Conservation (phyloP, 2,113 vertebrate species). For the Leptobrachium leishanense region DNA sequence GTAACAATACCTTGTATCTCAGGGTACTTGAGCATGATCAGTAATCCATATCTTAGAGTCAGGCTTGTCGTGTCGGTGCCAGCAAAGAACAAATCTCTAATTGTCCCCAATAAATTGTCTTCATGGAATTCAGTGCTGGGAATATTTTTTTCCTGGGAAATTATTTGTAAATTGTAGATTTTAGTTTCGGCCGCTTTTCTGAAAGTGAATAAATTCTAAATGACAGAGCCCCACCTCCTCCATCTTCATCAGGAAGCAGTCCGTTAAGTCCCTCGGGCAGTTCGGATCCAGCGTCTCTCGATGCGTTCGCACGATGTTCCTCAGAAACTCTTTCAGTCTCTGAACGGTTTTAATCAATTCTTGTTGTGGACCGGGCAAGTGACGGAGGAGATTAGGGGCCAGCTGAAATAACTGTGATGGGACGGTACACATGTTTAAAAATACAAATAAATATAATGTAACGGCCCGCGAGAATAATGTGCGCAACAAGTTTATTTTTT, state of each 20-base stretch:
- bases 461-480: too few species aligned
- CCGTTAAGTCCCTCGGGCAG: slow-evolving; percentile 15
- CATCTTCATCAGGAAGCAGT: background rate
- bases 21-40: slow-evolving; percentile 24
- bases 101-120: slow-evolving; percentile 21
- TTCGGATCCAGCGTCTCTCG: background rate
- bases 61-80: slow-evolving; percentile 27
- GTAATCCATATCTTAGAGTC: slow-evolving; percentile 10
- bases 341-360: slow-evolving; percentile 22
- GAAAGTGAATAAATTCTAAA: background rate
- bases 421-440: too few species aligned
- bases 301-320: slow-evolving; percentile 54
- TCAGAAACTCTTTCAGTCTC: slow-evolving; percentile 55
- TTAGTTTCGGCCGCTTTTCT: background rate
- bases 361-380: slow-evolving; percentile 60
- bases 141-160: slow-evolving; percentile 17
- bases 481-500: too few species aligned
- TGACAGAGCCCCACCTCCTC: slow-evolving; percentile 55
- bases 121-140: slow-evolving; percentile 21
- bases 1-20: slow-evolving; percentile 20
- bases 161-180: background rate
- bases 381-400: too few species aligned
- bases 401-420: too few species aligned
- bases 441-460: too few species aligned
- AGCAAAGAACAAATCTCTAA: slow-evolving; percentile 28